Conservation (phyloP, 2,888 invertebrate species). For the Orthosia gracilis region DNA sequence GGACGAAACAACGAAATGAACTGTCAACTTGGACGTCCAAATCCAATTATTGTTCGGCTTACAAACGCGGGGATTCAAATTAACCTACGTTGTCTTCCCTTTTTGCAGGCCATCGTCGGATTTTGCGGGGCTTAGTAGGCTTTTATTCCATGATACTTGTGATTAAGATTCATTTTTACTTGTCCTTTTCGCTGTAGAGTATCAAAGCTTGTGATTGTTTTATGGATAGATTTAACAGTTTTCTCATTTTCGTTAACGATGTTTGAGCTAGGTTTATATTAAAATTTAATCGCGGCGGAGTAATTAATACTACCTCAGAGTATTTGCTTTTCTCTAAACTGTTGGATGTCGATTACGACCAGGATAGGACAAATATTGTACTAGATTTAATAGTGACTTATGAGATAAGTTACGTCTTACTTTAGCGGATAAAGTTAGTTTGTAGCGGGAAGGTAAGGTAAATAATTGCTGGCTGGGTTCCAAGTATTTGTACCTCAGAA, state of each 20-base stretch:
- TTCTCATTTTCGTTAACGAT: conserved; percentile 64
- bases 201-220: conserved; percentile 69
- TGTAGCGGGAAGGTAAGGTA: conserved; percentile 40
- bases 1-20: conserved; percentile 88
- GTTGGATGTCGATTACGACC: conserved; percentile 52
- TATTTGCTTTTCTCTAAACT: conserved; percentile 43
- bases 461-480: conserved; percentile 52
- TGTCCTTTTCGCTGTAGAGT: conserved; percentile 66
- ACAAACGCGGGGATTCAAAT: conserved; percentile 87
- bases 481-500: conserved; percentile 49
- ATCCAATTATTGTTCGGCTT: conserved; percentile 88
- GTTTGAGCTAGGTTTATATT: conserved; percentile 57
- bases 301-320: conserved; percentile 38
- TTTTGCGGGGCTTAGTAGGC: conserved; percentile 73
- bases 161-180: conserved; percentile 82
- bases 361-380: conserved; percentile 53
- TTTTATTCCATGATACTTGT: conserved; percentile 79
- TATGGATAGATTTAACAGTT: conserved; percentile 66
- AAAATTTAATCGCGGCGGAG: conserved; percentile 44
- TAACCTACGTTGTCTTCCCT: conserved; percentile 83
- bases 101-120: conserved; percentile 79
- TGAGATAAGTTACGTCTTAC: conserved; percentile 51
- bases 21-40: conserved; percentile 89
- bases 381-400: conserved; percentile 42
- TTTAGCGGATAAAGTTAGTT: conserved; percentile 45